phyloP scores from a whole-genome alignment of 2,797 vertebrate species.

The Masticophis lateralis region DNA sequence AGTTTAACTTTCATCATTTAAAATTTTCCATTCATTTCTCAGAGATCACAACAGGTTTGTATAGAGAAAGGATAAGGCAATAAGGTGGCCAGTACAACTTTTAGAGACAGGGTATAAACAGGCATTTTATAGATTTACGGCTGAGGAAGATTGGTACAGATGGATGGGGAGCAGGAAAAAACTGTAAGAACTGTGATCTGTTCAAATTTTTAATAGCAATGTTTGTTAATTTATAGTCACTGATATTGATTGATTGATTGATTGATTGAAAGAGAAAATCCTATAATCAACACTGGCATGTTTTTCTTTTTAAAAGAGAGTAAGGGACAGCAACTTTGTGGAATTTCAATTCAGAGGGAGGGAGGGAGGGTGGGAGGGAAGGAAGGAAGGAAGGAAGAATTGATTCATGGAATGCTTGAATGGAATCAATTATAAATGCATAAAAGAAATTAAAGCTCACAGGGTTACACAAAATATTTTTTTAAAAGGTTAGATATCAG shows the following conservation, averaged over 20 bases:
- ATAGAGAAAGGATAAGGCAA: neutral
- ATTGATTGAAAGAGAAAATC: neutral
- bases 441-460: neutral
- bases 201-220: neutral
- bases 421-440: neutral
- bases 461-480: neutral
- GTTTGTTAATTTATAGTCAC: neutral
- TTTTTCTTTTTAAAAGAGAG: neutral
- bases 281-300: neutral
- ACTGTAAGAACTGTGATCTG: neutral
- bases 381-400: no score
- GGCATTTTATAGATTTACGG: neutral
- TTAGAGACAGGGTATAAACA: neutral
- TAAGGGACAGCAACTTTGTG: neutral
- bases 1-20: slow-evolving; percentile 22
- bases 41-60: slow-evolving; percentile 6
- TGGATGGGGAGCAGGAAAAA: neutral
- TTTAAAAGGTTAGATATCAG: neutral
- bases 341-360: neutral
- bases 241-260: no score
- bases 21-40: slow-evolving; percentile 13
- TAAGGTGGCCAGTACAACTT: neutral
- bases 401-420: neutral
- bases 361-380: neutral
- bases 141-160: neutral